Percentiles rank a stretch among this genome's conserved stretches.
phyloP scores from a whole-genome alignment of 2,888 invertebrate genomes.

The Eubasilissa splendida region DNA sequence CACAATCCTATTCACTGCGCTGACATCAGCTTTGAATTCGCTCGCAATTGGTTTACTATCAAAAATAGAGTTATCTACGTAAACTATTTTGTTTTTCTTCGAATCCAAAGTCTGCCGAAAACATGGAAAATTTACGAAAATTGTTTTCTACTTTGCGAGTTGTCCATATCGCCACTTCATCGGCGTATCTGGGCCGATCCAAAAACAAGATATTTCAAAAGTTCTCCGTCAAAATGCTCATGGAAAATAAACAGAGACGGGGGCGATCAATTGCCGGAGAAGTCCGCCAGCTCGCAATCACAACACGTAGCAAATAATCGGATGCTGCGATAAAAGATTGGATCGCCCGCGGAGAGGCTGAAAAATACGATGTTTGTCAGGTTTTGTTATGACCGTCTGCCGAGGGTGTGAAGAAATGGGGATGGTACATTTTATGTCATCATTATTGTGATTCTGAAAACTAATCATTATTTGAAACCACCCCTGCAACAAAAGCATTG shows the following conservation, averaged over 20 bases:
- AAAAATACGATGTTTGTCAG: conserved; percentile 19
- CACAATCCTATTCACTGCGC: no score
- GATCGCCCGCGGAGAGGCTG: not conserved
- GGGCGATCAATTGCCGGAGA: conserved; percentile 3
- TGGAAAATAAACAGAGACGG: conserved; percentile 24
- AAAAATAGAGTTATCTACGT: no score
- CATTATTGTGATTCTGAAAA: no score
- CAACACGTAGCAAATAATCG: conserved; percentile 41
- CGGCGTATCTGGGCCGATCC: conserved; percentile 27
- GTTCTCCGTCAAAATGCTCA: conserved; percentile 25
- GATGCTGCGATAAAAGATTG: conserved; percentile 24
- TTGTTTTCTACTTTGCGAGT: not conserved
- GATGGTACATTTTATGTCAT: no score
- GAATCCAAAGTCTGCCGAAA: not conserved
- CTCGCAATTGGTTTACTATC: no score
- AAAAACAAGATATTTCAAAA: conserved; percentile 32
- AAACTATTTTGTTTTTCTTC: no score
- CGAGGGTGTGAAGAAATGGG: not conserved
- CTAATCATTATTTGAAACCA: no score
- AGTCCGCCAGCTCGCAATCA: conserved; percentile 26
- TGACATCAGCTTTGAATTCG: no score
- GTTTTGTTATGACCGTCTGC: conserved; percentile 12
- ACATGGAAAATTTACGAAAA: not conserved
- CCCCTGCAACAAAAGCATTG: no score
- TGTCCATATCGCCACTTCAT: conserved; percentile 2